Percentiles rank a stretch among this genome's conserved stretches.
These are phyloP conservation scores for Psilanteris sp. DNA, from an alignment of 1,140 invertebrate species.

Conservation along the genomic window DNA sequence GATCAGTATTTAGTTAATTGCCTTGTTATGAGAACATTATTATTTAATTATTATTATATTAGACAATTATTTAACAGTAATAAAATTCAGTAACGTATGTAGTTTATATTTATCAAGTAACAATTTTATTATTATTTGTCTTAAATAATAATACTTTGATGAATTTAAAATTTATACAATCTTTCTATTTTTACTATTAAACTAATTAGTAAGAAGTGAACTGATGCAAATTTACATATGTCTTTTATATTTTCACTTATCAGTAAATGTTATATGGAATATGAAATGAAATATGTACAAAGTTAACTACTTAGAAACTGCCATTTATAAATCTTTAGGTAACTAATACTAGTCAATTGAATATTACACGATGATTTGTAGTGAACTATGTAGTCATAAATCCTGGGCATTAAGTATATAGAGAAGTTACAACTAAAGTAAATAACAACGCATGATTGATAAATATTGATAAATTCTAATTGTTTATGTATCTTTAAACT, in stretches of 20 bases:
- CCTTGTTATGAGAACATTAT: not conserved
- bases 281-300: conserved; percentile 55
- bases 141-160: conserved; percentile 27
- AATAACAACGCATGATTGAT: too few species aligned
- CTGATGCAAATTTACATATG: conserved; percentile 45
- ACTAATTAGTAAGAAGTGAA: conserved; percentile 44
- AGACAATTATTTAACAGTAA: too few species aligned
- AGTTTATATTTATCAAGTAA: too few species aligned
- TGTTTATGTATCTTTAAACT: too few species aligned
- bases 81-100: too few species aligned
- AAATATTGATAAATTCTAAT: too few species aligned
- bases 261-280: conserved; percentile 45
- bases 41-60: conserved; percentile 17
- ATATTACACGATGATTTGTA: conserved; percentile 33
- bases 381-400: too few species aligned
- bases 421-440: too few species aligned
- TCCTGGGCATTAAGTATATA: too few species aligned
- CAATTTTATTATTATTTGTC: too few species aligned
- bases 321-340: conserved; percentile 32
- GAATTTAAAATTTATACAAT: conserved; percentile 23
- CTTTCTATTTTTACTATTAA: too few species aligned
- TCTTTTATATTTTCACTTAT: conserved; percentile 50
- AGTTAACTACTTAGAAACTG: conserved; percentile 56
- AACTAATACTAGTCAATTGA: conserved; percentile 53
- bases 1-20: too few species aligned